Evolutionary conservation across 2,888 invertebrate species (phyloP).

Genomic region (Drosophila differens): DNA sequence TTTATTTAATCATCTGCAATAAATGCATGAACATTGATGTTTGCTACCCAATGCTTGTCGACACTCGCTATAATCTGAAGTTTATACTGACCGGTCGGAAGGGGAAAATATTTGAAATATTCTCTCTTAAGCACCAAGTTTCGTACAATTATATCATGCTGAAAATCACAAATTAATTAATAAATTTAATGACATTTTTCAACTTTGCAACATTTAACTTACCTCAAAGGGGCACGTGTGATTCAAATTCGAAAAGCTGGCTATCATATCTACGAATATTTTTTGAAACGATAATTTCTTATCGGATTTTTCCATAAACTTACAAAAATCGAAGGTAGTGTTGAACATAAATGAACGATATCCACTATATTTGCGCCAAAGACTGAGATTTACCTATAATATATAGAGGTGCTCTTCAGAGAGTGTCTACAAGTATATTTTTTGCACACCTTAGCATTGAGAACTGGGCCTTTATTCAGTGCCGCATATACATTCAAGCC

Average conservation of each 20-base stretch:
- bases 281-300: slow-evolving; percentile 12
- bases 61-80: slow-evolving; percentile 1
- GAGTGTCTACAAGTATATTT: not conserved
- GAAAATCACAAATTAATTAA: not conserved
- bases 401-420: not conserved
- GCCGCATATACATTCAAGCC: slow-evolving; percentile 7
- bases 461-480: not conserved
- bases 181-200: not conserved
- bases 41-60: slow-evolving; percentile 13
- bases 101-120: slow-evolving; percentile 6
- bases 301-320: not conserved
- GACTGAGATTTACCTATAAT: slow-evolving; percentile 33
- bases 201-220: not conserved
- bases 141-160: slow-evolving; percentile 29
- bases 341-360: slow-evolving; percentile 47
- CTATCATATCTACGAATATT: not conserved
- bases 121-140: slow-evolving; percentile 24
- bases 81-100: slow-evolving; percentile 43
- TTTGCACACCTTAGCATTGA: slow-evolving; percentile 26
- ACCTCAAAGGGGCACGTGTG: slow-evolving; percentile 47
- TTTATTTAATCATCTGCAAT: not conserved
- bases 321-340: slow-evolving; percentile 35
- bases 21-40: not conserved
- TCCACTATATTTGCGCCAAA: slow-evolving; percentile 39
- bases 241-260: slow-evolving; percentile 24